Percentiles rank a stretch among this genome's conserved stretches.
Conservation (phyloP, 2,797 vertebrate species). For the Sus cebifrons region DNA sequence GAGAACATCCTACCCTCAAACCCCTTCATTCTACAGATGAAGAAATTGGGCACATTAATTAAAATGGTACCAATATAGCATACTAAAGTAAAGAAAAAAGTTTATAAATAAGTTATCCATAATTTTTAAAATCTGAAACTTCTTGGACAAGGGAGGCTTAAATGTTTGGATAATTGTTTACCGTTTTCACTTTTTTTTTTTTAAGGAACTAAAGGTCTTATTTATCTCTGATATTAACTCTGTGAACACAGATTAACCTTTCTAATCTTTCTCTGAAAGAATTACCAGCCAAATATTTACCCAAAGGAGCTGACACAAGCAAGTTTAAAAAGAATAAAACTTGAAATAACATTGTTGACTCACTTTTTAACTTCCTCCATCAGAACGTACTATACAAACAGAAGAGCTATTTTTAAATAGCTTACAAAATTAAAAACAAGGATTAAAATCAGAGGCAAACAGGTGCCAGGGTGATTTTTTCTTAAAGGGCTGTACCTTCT, state of each 20-base stretch:
- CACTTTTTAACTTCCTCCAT: slow-evolving; percentile 59
- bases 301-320: slow-evolving; percentile 1
- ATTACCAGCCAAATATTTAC: slow-evolving; percentile 15
- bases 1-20: not conserved
- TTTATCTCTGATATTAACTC: slow-evolving; percentile 38
- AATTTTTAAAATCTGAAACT: slow-evolving; percentile 48
- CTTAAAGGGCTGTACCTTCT: not conserved
- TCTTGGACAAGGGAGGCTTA: slow-evolving; percentile 5
- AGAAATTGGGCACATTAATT: not conserved
- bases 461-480: not conserved
- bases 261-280: not conserved
- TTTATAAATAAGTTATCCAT: not conserved
- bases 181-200: not conserved
- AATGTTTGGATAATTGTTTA: not conserved
- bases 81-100: not conserved
- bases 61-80: not conserved
- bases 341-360: slow-evolving; percentile 37
- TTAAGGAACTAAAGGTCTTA: slow-evolving; percentile 20
- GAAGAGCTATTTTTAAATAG: not conserved
- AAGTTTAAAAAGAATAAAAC: slow-evolving; percentile 36
- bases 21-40: not conserved
- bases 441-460: slow-evolving; percentile 33
- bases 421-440: slow-evolving; percentile 56
- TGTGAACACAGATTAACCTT: slow-evolving; percentile 38
- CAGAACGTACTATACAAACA: not conserved